phyloP scores from a whole-genome alignment of 2,797 vertebrate genomes.

The Centroberyx gerrardi region DNA sequence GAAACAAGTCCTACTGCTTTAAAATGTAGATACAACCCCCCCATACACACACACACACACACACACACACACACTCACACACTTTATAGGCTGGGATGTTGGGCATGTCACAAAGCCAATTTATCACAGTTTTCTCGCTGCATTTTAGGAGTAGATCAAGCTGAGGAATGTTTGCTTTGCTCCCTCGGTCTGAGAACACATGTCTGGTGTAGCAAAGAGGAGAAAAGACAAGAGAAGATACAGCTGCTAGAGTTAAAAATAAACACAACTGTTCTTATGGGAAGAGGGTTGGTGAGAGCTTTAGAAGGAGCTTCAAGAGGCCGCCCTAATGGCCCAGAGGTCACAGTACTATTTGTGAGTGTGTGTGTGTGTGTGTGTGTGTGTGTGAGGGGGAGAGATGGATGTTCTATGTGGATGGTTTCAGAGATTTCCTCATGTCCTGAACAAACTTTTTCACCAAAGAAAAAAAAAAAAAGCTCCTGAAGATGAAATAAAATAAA shows the following conservation, averaged over 20 bases:
- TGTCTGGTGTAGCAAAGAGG: conserved; percentile 40
- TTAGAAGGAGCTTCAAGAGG: conserved; percentile 59
- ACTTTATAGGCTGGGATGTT: no score
- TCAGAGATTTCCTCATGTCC: conserved; percentile 5
- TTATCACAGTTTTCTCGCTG: neutral
- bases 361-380: conserved; percentile 3
- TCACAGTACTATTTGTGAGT: conserved; percentile 32
- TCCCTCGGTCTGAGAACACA: conserved; percentile 52
- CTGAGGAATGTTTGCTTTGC: conserved; percentile 68
- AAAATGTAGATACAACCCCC: conserved; percentile 7
- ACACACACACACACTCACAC: neutral
- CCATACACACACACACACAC: neutral
- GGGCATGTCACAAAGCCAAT: neutral
- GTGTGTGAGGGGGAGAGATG: neutral
- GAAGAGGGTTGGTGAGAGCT: conserved; percentile 60
- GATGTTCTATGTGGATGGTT: conserved; percentile 25
- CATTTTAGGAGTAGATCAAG: conserved; percentile 33
- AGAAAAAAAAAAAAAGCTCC: neutral
- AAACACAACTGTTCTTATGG: conserved; percentile 70
- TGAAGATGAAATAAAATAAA: conserved; percentile 4
- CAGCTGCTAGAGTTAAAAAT: conserved; percentile 79
- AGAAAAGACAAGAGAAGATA: conserved; percentile 63
- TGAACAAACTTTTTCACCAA: conserved; percentile 25
- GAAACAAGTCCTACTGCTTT: conserved; percentile 11
- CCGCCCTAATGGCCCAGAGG: conserved; percentile 51